Conservation (phyloP, 2,797 vertebrate species). For the Pelochelys cantorii region DNA sequence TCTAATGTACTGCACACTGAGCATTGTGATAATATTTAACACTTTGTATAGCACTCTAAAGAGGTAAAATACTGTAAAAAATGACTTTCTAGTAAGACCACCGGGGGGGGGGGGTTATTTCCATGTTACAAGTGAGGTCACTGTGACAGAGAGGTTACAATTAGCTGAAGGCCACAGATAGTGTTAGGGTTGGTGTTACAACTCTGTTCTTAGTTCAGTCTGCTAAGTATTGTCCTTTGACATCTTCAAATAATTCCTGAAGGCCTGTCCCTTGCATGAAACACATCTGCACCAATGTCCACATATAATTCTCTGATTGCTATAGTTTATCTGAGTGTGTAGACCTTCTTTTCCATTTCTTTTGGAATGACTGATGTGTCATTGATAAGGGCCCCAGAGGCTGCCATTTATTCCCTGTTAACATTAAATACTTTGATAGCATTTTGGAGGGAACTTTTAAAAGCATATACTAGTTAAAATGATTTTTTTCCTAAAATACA, state of each 20-base stretch:
- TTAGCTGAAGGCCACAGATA: background rate
- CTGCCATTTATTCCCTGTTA: background rate
- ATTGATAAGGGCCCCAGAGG: background rate
- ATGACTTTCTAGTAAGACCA: background rate
- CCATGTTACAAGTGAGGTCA: background rate
- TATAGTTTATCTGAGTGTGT: too few species aligned
- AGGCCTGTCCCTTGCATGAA: background rate
- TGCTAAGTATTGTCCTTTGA: background rate
- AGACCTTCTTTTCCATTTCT: background rate
- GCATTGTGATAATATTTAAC: background rate
- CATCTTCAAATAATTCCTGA: background rate
- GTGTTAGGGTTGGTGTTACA: background rate
- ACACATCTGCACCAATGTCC: background rate
- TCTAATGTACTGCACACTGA: background rate
- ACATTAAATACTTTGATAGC: background rate
- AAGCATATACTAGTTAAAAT: background rate
- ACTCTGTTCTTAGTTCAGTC: background rate
- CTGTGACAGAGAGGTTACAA: background rate
- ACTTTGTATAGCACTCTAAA: background rate
- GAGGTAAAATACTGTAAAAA: background rate
- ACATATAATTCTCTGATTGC: background rate
- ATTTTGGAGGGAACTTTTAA: background rate
- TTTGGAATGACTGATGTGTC: background rate
- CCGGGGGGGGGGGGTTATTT: background rate
- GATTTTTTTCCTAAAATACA: background rate